Evolutionary conservation across 2,113 vertebrate genomes (phyloP).

Genomic region (Albula glossodonta): DNA sequence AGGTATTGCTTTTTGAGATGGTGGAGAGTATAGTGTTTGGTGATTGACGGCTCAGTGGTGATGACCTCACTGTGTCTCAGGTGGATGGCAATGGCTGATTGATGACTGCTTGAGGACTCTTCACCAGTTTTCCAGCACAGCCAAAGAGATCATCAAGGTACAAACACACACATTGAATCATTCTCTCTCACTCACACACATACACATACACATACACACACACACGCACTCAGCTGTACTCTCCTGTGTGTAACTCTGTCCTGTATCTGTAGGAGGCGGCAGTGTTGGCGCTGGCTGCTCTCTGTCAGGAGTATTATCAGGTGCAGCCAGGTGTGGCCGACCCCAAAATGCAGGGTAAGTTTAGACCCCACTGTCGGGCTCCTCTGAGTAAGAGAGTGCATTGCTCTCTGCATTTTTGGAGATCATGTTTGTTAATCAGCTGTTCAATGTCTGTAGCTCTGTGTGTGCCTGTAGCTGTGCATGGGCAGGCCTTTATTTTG

Average conservation of each 20-base stretch:
- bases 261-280: slow-evolving; percentile 70
- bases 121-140: slow-evolving; percentile 70
- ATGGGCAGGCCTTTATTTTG: too few relatives aligned
- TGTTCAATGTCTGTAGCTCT: background rate
- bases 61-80: slow-evolving; percentile 60
- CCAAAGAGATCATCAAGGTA: slow-evolving; percentile 79
- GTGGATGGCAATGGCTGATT: slow-evolving; percentile 86
- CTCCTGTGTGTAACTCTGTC: background rate
- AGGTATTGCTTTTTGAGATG: background rate
- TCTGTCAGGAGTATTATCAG: slow-evolving; percentile 82
- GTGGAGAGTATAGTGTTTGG: background rate
- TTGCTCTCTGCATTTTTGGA: background rate
- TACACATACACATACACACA: background rate
- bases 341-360: slow-evolving; percentile 74
- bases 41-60: background rate
- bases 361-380: background rate
- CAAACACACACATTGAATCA: background rate
- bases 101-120: slow-evolving; percentile 83
- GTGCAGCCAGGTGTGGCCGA: slow-evolving; percentile 63
- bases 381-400: background rate
- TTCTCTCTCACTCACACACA: background rate
- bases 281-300: slow-evolving; percentile 75
- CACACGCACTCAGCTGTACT: background rate
- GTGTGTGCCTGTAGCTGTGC: background rate
- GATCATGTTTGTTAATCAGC: background rate